Evolutionary conservation across 2,888 invertebrate genomes (phyloP).

Genomic region (Ophion costatus): DNA sequence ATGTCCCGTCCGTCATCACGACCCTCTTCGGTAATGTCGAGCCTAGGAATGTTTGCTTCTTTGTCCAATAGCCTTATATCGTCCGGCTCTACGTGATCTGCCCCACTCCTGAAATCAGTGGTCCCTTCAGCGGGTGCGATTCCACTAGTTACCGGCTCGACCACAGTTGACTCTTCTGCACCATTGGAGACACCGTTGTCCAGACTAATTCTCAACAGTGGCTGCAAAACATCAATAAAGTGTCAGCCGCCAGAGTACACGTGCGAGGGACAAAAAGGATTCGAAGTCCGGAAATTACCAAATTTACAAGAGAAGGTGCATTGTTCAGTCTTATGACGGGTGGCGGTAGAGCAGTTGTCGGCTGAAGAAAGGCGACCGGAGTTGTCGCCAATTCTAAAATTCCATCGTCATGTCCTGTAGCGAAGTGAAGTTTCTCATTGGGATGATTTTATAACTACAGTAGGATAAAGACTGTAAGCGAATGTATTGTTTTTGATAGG

Average conservation of each 20-base stretch:
- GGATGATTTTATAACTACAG: background rate
- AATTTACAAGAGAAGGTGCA: constrained; percentile 68
- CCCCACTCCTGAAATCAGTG: constrained; percentile 12
- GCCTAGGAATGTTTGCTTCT: constrained; percentile 20
- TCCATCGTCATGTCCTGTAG: constrained; percentile 74
- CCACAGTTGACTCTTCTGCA: constrained; percentile 60
- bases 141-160: constrained; percentile 65
- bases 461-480: background rate
- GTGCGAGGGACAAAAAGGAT: background rate
- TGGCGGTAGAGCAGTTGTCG: constrained; percentile 62
- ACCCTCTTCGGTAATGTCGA: constrained; percentile 9
- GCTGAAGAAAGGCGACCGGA: constrained; percentile 76
- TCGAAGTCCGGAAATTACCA: constrained; percentile 50
- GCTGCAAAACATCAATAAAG: constrained; percentile 63
- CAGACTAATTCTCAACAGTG: constrained; percentile 73
- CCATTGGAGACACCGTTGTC: constrained; percentile 63
- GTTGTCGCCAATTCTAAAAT: constrained; percentile 74
- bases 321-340: constrained; percentile 68
- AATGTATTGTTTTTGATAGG: too few relatives aligned
- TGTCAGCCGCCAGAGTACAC: background rate
- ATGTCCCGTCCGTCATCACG: background rate
- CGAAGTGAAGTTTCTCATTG: background rate
- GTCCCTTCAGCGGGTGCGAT: constrained; percentile 42
- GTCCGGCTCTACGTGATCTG: background rate
- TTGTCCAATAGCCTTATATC: background rate